Evolutionary conservation across 2,797 vertebrate species (phyloP), one percentile per base, ranked within the genome.

Genomic region (Pseudochaenichthys georgianus): DNA sequence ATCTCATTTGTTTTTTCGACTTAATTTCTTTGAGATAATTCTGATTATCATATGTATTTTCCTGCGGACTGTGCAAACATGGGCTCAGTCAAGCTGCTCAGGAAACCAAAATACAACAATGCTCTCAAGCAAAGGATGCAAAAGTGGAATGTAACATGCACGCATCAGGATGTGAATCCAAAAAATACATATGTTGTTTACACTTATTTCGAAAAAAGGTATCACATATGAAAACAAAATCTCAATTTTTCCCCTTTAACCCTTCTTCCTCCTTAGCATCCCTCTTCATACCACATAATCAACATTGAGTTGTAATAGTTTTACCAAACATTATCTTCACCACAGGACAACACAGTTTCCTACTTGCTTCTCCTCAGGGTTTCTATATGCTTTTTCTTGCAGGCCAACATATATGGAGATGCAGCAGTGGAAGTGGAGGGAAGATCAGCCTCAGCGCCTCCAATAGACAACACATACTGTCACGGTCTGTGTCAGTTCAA

Each of bases 401-500:
- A 48, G 19, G 41, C 74, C 62, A 63, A 48, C 68, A 71, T 68
- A 80, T 79, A 57, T 62, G 64, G 60, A 84, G 76, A 75, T 78
- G 73, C 52, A 53, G 53, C 48, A n/a, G 66, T 70, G 78, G 55
- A 81, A 69, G 53, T 64, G 55, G 28, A 68, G 47, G 55, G 51
- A 81, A 73, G 62, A 63, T 72, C 64, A 79, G 81, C 60, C 75
- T 81, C 69, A 23, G 66, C 28, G 16, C 72, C 77, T 70, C 70
- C 2, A 43, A 55, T 38, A 64, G 78, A 64, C 85, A 86, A 80
- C 68, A 16, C n/a, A 46, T 83, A 70, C 55, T 78, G 71, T 83
- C 88, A 88, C 41, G 77, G 60, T 83, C 75, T 63, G 70, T 81
- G 77, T 89, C 90, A 81, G 71, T 81, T 87, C 72, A 89, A 68